These are phyloP conservation scores for Spialia ferax DNA, from an alignment of 2,888 invertebrate species.

Conservation along the genomic window DNA sequence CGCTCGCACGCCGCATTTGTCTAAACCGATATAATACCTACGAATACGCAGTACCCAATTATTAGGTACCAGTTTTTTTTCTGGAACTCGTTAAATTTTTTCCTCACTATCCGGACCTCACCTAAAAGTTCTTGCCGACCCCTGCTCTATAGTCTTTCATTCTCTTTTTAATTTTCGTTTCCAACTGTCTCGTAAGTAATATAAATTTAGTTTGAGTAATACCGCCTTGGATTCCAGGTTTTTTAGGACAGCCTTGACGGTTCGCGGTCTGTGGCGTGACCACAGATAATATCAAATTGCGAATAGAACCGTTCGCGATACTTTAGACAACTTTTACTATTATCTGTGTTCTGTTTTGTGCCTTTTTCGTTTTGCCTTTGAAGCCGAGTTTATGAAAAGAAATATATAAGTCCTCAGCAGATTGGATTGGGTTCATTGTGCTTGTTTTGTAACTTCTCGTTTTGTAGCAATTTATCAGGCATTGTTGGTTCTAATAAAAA, in stretches of 20 bases:
- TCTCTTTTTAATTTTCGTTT: neutral
- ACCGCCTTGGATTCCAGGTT: slow-evolving; percentile 11
- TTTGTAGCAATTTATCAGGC: neutral
- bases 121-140: too few species aligned
- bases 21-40: too few species aligned
- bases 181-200: neutral
- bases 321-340: slow-evolving; percentile 25
- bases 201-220: slow-evolving; percentile 19
- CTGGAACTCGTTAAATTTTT: too few species aligned
- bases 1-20: too few species aligned
- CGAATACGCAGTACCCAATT: too few species aligned
- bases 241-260: slow-evolving; percentile 27
- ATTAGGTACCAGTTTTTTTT: too few species aligned
- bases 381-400: neutral
- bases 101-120: too few species aligned
- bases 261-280: slow-evolving; percentile 25
- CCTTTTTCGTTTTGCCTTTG: slow-evolving; percentile 1
- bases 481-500: neutral
- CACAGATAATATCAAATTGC: slow-evolving; percentile 24
- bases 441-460: neutral
- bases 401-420: neutral
- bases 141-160: too few species aligned
- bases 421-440: neutral
- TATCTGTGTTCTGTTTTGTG: slow-evolving; percentile 6
- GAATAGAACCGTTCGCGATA: slow-evolving; percentile 13